These are phyloP conservation scores for Zygaena filipendulae DNA, from an alignment of 2,888 invertebrate genomes.

Conservation along the genomic window DNA sequence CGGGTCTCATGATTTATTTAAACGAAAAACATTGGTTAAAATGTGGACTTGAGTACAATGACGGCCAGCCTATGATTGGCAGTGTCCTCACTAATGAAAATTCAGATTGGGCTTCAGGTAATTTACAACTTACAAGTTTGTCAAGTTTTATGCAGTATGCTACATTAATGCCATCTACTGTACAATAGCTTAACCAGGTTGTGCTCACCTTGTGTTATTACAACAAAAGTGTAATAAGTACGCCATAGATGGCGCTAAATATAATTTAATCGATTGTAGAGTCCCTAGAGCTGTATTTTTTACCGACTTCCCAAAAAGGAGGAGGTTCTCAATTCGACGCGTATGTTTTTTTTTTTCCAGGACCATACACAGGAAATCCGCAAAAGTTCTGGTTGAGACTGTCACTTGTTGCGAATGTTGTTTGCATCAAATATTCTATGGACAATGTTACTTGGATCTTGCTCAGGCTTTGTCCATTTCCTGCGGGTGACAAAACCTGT, in stretches of 20 bases:
- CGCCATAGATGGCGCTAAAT: too few relatives aligned
- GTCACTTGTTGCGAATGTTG: slow-evolving; percentile 27
- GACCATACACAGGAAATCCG: slow-evolving; percentile 37
- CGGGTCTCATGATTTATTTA: slow-evolving; percentile 47
- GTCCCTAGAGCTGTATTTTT: neutral
- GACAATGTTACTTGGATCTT: slow-evolving; percentile 35
- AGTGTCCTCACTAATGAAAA: slow-evolving; percentile 40
- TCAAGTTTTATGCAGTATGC: neutral
- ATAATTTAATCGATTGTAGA: too few relatives aligned
- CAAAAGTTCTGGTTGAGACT: slow-evolving; percentile 42
- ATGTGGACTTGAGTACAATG: slow-evolving; percentile 48
- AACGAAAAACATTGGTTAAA: slow-evolving; percentile 52
- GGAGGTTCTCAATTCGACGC: too few relatives aligned
- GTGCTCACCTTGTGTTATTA: too few relatives aligned
- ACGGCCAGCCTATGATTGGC: slow-evolving; percentile 46
- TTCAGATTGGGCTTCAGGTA: slow-evolving; percentile 55
- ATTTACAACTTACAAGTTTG: neutral
- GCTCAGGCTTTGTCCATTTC: slow-evolving; percentile 35
- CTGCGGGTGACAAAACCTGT: slow-evolving; percentile 20
- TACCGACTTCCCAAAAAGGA: too few relatives aligned
- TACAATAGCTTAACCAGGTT: too few relatives aligned
- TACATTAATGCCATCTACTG: too few relatives aligned
- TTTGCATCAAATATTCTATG: slow-evolving; percentile 43
- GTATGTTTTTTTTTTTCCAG: slow-evolving; percentile 31
- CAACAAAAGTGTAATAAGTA: too few relatives aligned